These are phyloP conservation scores for Pocillopora grandis DNA, from an alignment of 92 coral and sea anemone genomes.

Conservation along the genomic window DNA sequence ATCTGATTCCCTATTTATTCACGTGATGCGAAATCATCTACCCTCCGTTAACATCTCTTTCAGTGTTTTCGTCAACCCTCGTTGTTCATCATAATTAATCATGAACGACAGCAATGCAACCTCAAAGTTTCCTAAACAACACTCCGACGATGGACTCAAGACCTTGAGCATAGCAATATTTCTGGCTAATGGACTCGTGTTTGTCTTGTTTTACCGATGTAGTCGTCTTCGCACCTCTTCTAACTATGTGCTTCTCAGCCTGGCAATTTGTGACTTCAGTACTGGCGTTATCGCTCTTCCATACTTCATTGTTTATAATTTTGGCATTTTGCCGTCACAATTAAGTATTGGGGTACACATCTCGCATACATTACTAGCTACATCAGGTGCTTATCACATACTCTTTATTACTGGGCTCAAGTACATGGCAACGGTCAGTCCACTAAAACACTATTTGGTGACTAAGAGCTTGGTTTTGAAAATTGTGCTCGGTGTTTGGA, in stretches of 20 bases:
- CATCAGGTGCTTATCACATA: conserved; percentile 64
- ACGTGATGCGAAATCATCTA: too few species aligned
- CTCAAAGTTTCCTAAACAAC: not conserved
- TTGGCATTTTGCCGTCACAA: not conserved
- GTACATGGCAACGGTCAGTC: conserved; percentile 67
- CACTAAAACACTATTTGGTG: conserved; percentile 53
- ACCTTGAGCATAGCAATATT: not conserved
- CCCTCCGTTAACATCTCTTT: not conserved
- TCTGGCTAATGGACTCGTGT: conserved; percentile 5
- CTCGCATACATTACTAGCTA: conserved; percentile 40
- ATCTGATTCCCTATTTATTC: too few species aligned
- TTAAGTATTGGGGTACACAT: not conserved
- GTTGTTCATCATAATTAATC: not conserved
- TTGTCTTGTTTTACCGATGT: conserved; percentile 2
- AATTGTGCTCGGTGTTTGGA: conserved; percentile 46
- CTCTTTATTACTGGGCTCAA: conserved; percentile 58
- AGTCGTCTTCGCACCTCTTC: not conserved
- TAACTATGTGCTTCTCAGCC: not conserved
- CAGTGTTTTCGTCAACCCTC: not conserved
- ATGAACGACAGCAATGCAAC: not conserved
- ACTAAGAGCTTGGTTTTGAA: conserved; percentile 44
- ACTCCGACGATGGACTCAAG: not conserved
- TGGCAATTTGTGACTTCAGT: conserved; percentile 2
- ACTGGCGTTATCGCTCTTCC: not conserved
- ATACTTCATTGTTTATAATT: not conserved